phyloP scores from a whole-genome alignment of 1,140 invertebrate species.

The Scaptomyza montana region DNA sequence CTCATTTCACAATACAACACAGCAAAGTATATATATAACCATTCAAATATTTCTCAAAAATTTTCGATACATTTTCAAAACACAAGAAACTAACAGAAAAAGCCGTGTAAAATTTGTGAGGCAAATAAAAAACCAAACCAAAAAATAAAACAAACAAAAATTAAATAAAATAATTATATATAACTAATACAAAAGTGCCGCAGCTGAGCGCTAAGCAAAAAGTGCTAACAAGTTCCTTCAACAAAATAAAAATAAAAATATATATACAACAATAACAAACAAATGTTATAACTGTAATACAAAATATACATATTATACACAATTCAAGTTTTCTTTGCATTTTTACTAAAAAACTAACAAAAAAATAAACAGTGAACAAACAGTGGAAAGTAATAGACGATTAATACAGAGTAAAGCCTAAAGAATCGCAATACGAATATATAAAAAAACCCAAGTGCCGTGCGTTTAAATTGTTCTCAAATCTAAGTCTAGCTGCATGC shows the following conservation, averaged over 20 bases:
- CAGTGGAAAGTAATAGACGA: slow-evolving; percentile 6
- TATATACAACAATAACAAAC: slow-evolving; percentile 24
- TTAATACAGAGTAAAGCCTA: slow-evolving; percentile 7
- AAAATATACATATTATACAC: slow-evolving; percentile 69
- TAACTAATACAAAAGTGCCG: slow-evolving; percentile 72
- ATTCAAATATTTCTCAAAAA: slow-evolving; percentile 31
- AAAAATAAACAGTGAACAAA: slow-evolving; percentile 9
- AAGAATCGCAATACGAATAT: slow-evolving; percentile 2
- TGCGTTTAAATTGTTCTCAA: slow-evolving; percentile 26
- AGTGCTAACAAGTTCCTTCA: slow-evolving; percentile 78
- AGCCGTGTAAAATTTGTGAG: slow-evolving; percentile 43
- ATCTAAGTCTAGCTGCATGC: not conserved
- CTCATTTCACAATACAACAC: slow-evolving; percentile 30
- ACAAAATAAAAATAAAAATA: slow-evolving; percentile 38
- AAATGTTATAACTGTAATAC: slow-evolving; percentile 64
- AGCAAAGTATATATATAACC: slow-evolving; percentile 23
- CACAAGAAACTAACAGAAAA: slow-evolving; percentile 33
- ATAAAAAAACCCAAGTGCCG: slow-evolving; percentile 57
- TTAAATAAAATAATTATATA: slow-evolving; percentile 31
- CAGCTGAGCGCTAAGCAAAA: slow-evolving; percentile 60
- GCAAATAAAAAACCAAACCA: slow-evolving; percentile 14
- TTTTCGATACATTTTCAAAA: slow-evolving; percentile 45
- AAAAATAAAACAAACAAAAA: slow-evolving; percentile 11
- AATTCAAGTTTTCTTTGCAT: slow-evolving; percentile 61
- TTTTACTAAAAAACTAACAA: slow-evolving; percentile 39